Evolutionary conservation across 53 echinoderm and acorn worm genomes (phyloP).

Genomic region (Zoroaster sp.): DNA sequence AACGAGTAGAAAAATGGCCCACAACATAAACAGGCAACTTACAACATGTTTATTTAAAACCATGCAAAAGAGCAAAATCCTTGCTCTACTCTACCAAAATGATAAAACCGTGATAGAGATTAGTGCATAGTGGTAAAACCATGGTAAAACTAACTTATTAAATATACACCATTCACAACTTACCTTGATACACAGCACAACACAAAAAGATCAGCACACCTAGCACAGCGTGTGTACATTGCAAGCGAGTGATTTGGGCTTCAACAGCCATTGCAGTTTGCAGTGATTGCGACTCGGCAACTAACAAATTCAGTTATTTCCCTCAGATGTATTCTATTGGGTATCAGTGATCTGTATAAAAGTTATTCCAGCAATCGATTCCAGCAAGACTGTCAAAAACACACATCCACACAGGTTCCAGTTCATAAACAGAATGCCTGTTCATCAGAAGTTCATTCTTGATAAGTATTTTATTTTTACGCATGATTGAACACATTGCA

Average conservation of each 20-base stretch:
- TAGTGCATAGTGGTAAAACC: too few relatives aligned
- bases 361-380: not conserved
- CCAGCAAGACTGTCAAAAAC: not conserved
- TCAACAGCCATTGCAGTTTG: not conserved
- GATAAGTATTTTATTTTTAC: not conserved
- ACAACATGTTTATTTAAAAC: too few relatives aligned
- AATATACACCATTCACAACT: not conserved
- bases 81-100: too few relatives aligned
- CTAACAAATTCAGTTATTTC: not conserved
- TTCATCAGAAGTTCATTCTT: not conserved
- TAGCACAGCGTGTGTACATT: not conserved
- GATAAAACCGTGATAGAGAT: too few relatives aligned
- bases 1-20: not conserved
- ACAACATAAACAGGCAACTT: not conserved
- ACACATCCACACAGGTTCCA: not conserved
- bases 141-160: too few relatives aligned
- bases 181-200: slow-evolving; percentile 36
- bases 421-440: not conserved
- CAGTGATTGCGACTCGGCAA: not conserved
- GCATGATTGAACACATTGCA: not conserved
- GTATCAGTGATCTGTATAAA: not conserved
- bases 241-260: not conserved
- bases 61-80: too few relatives aligned
- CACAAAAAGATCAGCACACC: not conserved
- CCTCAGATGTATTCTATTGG: not conserved